phyloP scores from a whole-genome alignment of 2,113 vertebrate species.

The Saguinus midas region DNA sequence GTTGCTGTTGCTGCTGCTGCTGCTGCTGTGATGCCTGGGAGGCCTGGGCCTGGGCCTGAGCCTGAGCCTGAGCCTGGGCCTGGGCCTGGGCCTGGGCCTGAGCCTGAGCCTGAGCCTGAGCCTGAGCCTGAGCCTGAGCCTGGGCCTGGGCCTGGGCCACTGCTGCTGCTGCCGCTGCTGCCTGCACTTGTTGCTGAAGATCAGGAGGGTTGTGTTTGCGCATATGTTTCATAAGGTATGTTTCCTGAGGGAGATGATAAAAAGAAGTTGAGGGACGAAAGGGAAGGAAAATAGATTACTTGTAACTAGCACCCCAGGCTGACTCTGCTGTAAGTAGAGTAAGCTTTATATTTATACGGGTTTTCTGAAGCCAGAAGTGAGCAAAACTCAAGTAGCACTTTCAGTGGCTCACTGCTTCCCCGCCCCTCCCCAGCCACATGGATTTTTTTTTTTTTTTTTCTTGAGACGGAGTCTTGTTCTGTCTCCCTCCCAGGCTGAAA shows the following conservation, averaged over 20 bases:
- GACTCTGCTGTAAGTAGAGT: accelerated
- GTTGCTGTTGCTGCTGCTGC: conserved; percentile 56
- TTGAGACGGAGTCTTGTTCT: no score
- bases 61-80: not conserved
- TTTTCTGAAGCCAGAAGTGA: not conserved
- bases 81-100: conserved; percentile 83
- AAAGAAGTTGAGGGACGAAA: conserved; percentile 49
- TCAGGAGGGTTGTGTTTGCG: conserved; percentile 96
- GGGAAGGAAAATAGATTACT: not conserved
- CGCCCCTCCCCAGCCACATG: accelerated
- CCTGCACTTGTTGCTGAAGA: conserved; percentile 83
- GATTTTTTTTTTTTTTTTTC: no score
- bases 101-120: conserved; percentile 65
- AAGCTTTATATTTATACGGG: not conserved
- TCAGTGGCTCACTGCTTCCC: not conserved
- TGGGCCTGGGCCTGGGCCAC: conserved; percentile 61
- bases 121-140: not conserved
- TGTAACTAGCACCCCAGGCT: not conserved
- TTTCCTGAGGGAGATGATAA: conserved; percentile 87
- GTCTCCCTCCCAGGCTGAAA: no score
- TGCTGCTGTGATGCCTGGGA: conserved; percentile 66
- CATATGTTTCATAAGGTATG: conserved; percentile 99
- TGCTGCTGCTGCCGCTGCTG: conserved; percentile 78
- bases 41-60: conserved; percentile 45
- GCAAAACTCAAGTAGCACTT: not conserved